Evolutionary conservation across 2,888 invertebrate species (phyloP).

Genomic region (Brenthis ino): DNA sequence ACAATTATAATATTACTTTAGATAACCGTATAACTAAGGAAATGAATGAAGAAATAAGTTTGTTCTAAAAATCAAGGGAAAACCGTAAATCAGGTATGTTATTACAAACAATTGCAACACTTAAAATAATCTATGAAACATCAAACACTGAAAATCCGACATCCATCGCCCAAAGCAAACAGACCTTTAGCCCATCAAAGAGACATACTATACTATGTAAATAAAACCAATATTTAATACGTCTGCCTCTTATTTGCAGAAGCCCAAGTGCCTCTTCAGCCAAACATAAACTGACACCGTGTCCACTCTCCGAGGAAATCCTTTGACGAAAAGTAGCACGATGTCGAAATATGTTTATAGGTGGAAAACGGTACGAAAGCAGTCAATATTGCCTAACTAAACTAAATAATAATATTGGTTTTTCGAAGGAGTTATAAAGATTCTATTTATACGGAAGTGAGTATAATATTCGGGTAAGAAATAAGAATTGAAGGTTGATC

Average conservation of each 20-base stretch:
- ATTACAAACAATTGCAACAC: constrained; percentile 24
- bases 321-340: background rate
- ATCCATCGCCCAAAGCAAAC: constrained; percentile 25
- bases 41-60: background rate
- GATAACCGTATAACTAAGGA: too few relatives aligned
- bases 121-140: constrained; percentile 11
- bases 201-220: constrained; percentile 24
- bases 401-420: background rate
- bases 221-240: constrained; percentile 31
- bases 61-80: background rate
- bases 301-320: constrained; percentile 3
- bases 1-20: too few relatives aligned
- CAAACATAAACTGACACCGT: constrained; percentile 19
- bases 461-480: too few relatives aligned
- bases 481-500: too few relatives aligned
- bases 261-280: constrained; percentile 10
- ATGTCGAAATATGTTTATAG: constrained; percentile 3
- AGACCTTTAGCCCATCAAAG: constrained; percentile 31
- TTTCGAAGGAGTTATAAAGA: too few relatives aligned
- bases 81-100: background rate
- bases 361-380: background rate
- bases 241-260: constrained; percentile 19
- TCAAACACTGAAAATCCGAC: constrained; percentile 13
- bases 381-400: constrained; percentile 21
- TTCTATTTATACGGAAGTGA: too few relatives aligned